A percentile compares a stretch with the other conserved stretches of the same genome.
Evolutionary conservation across 2,113 vertebrate genomes (phyloP).

Genomic region (Odocoileus virginianus): DNA sequence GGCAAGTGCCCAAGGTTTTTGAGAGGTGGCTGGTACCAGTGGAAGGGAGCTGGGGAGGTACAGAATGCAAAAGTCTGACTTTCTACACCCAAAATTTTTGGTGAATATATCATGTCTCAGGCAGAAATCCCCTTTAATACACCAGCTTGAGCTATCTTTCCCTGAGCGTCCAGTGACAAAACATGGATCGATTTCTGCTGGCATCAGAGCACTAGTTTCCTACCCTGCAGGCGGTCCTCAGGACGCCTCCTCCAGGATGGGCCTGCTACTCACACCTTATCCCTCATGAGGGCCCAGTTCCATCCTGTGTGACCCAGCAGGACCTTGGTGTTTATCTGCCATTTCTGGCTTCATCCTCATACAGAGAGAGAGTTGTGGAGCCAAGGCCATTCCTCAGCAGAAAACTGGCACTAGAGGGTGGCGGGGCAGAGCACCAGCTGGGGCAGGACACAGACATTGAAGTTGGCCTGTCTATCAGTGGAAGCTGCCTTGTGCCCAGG

Average conservation of each 20-base stretch:
- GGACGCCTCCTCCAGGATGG: background rate
- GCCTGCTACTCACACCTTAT: fast-evolving
- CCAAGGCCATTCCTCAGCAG: background rate
- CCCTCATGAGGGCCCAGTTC: fast-evolving
- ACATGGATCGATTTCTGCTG: fast-evolving
- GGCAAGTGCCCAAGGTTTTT: background rate
- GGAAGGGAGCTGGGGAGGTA: background rate
- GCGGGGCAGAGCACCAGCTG: fast-evolving
- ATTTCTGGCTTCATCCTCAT: background rate
- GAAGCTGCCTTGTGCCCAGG: fast-evolving
- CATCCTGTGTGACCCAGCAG: background rate
- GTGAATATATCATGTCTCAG: background rate
- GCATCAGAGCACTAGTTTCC: background rate
- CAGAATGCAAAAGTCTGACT: background rate
- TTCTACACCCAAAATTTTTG: background rate
- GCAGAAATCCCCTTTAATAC: background rate
- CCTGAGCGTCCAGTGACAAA: background rate
- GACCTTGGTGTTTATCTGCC: background rate
- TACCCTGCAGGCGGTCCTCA: fast-evolving
- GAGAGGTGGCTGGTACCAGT: too few relatives aligned
- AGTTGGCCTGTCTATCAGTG: background rate
- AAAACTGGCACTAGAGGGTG: background rate
- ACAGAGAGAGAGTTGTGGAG: background rate
- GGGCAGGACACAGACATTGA: background rate
- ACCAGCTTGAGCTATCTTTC: background rate